Evolutionary conservation across 2,797 vertebrate genomes (phyloP).

Genomic region (Cynodonichthys magdalenae): DNA sequence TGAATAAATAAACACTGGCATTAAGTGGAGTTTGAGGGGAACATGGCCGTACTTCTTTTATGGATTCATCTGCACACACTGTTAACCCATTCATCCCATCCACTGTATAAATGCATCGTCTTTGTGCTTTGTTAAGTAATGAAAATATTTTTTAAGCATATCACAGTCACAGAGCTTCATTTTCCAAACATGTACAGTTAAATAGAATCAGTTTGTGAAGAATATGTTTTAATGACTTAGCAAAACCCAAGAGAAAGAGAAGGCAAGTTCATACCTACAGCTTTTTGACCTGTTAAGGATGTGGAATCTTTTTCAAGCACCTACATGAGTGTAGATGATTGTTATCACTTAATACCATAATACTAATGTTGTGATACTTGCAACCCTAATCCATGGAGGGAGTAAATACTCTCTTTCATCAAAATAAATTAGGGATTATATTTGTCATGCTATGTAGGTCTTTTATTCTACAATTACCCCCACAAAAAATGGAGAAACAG

Average conservation of each 20-base stretch:
- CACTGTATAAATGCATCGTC: constrained; percentile 16
- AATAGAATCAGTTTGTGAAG: not conserved
- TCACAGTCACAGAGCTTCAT: not conserved
- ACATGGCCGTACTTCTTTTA: constrained; percentile 55
- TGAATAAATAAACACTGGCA: constrained; percentile 77
- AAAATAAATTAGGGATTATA: too few species aligned
- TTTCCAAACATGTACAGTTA: not conserved
- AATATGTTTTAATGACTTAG: constrained; percentile 1
- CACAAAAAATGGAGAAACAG: too few species aligned
- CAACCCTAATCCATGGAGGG: not conserved
- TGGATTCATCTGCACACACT: constrained; percentile 38
- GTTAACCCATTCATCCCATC: constrained; percentile 59
- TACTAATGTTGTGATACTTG: not conserved
- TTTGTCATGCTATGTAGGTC: too few species aligned
- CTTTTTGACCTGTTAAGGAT: constrained; percentile 14
- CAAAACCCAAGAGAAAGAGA: not conserved
- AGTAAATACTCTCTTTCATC: not conserved
- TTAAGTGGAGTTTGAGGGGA: constrained; percentile 67
- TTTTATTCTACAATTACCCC: too few species aligned
- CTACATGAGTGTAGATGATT: constrained; percentile 33
- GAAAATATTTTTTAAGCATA: not conserved
- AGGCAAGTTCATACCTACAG: constrained; percentile 7
- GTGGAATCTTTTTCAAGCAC: constrained; percentile 11
- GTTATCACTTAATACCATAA: constrained; percentile 14
- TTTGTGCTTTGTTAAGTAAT: not conserved